These are phyloP conservation scores for Steatornis caripensis DNA, from an alignment of 2,113 vertebrate genomes.

Conservation along the genomic window DNA sequence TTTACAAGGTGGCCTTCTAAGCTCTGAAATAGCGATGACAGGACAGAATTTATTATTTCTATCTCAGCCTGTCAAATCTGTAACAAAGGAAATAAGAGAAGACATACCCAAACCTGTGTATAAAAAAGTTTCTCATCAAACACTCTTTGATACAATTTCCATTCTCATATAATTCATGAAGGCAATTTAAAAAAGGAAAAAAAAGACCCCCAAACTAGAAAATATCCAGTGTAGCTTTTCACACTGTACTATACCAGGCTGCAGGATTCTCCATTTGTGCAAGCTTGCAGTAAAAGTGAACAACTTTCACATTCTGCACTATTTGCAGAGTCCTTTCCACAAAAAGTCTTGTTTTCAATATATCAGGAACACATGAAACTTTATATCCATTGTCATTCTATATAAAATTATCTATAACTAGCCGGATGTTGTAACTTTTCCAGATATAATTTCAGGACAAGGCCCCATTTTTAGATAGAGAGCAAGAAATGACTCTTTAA, in stretches of 20 bases:
- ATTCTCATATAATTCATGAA: background rate
- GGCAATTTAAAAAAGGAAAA: no score
- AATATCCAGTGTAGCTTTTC: fast-evolving
- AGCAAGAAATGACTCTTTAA: background rate
- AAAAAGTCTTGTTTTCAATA: background rate
- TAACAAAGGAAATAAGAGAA: background rate
- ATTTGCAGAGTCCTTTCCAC: background rate
- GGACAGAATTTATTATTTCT: background rate
- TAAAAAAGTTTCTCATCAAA: background rate
- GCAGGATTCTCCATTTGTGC: background rate
- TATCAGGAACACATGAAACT: background rate
- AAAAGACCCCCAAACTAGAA: background rate
- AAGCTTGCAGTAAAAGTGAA: background rate
- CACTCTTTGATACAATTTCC: background rate
- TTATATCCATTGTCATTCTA: background rate
- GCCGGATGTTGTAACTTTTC: background rate
- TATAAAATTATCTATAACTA: background rate
- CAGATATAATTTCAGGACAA: background rate
- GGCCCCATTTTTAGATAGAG: background rate
- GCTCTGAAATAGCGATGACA: background rate
- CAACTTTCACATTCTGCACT: background rate
- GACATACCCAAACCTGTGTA: background rate
- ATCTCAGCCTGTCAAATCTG: background rate
- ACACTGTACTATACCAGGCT: background rate
- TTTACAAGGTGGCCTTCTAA: background rate